phyloP scores from a whole-genome alignment of 2,113 vertebrate species.

The Cacatua alba region DNA sequence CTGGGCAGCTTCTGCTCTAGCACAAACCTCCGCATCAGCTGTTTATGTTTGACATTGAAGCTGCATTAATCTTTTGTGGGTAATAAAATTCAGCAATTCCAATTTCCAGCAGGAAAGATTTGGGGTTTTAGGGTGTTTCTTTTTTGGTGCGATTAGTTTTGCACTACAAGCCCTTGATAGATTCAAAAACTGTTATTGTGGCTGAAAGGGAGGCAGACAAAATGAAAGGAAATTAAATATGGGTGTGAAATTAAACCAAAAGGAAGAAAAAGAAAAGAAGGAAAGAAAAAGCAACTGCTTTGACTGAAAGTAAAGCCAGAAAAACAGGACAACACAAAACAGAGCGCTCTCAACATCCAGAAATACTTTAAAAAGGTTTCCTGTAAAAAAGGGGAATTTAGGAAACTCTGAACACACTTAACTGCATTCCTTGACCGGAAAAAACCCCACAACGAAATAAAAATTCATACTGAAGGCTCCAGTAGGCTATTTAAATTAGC shows the following conservation, averaged over 20 bases:
- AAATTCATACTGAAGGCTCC: neutral
- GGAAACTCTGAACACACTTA: neutral
- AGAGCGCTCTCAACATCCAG: neutral
- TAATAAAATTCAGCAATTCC: neutral
- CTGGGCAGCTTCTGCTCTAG: neutral
- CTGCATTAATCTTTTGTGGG: neutral
- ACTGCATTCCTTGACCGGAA: neutral
- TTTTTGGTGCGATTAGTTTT: constrained; percentile 21
- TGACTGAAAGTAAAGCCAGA: neutral
- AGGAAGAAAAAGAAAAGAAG: neutral
- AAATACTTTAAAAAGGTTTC: neutral
- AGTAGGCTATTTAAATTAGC: neutral
- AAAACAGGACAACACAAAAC: neutral
- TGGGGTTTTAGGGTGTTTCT: neutral
- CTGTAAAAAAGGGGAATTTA: neutral
- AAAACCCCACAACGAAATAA: neutral
- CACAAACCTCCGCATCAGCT: neutral
- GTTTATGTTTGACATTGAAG: neutral
- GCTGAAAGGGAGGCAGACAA: neutral
- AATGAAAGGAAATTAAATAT: constrained; percentile 40
- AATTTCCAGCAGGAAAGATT: neutral
- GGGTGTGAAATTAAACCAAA: constrained; percentile 39
- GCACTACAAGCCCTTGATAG: neutral
- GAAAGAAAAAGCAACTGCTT: neutral
- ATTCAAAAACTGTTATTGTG: neutral